phyloP scores from a whole-genome alignment of 2,113 vertebrate genomes.

The Gymnarchus niloticus region DNA sequence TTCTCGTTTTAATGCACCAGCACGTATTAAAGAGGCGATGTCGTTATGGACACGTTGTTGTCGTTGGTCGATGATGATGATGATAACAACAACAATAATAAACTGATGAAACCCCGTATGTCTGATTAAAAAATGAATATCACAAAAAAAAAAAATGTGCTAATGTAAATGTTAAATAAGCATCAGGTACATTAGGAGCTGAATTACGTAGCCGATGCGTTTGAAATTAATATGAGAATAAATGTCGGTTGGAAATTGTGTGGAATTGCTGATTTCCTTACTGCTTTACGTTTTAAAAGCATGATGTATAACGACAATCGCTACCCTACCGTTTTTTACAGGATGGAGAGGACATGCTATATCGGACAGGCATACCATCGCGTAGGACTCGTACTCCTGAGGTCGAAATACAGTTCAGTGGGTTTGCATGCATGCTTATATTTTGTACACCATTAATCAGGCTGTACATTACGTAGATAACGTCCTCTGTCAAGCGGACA shows the following conservation, averaged over 20 bases:
- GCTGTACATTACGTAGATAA: neutral
- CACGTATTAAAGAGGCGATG: too few species aligned
- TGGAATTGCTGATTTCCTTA: neutral
- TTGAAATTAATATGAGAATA: neutral
- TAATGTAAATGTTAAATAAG: neutral
- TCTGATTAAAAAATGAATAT: neutral
- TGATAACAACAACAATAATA: neutral
- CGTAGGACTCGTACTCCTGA: neutral
- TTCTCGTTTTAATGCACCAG: neutral
- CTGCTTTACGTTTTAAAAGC: neutral
- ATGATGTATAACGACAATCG: too few species aligned
- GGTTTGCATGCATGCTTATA: neutral
- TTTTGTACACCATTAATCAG: neutral
- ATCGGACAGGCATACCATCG: neutral
- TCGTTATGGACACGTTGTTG: neutral
- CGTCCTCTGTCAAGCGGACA: neutral
- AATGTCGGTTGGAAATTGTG: neutral
- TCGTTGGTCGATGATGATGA: neutral
- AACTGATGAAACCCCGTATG: neutral
- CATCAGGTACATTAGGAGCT: neutral
- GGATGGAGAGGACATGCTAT: neutral
- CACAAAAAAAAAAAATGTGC: neutral
- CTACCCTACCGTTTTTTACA: neutral
- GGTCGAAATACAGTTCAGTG: neutral
- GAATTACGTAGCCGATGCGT: neutral